These are phyloP conservation scores for Opisthocomus hoazin DNA, from an alignment of 2,113 vertebrate genomes.

Conservation along the genomic window DNA sequence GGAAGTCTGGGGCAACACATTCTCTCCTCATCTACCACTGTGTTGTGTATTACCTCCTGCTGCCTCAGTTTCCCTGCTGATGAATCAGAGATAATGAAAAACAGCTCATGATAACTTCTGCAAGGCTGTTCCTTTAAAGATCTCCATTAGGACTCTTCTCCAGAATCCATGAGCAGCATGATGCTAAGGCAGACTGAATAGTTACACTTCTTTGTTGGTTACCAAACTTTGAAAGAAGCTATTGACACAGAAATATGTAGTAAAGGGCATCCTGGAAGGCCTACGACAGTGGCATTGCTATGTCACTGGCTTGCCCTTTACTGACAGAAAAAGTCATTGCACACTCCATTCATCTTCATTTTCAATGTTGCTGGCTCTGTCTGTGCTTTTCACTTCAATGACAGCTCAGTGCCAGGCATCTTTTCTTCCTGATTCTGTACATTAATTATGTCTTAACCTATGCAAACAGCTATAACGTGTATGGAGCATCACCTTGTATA, in stretches of 20 bases:
- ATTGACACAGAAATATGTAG: neutral
- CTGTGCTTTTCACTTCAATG: neutral
- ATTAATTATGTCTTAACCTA: neutral
- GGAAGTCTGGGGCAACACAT: neutral
- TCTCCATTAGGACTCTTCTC: neutral
- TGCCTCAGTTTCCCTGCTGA: conserved; percentile 39
- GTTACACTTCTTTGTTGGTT: neutral
- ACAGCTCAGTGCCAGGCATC: neutral
- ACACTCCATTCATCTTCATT: neutral
- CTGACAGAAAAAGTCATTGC: neutral
- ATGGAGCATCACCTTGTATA: neutral
- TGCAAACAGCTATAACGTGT: neutral
- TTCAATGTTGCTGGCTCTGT: neutral
- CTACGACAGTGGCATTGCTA: neutral
- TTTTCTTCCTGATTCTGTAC: neutral
- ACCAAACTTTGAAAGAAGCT: neutral
- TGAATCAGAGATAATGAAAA: neutral
- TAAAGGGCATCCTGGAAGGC: neutral
- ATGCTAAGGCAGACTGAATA: neutral
- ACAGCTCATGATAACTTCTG: neutral
- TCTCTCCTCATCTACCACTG: neutral
- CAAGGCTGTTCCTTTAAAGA: neutral
- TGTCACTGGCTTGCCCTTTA: neutral
- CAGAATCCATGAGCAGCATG: neutral
- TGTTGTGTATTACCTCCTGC: neutral